Base-by-base conservation (phyloP, 2,113 vertebrate genomes). In the Tricholaema leucomelas region DNA sequence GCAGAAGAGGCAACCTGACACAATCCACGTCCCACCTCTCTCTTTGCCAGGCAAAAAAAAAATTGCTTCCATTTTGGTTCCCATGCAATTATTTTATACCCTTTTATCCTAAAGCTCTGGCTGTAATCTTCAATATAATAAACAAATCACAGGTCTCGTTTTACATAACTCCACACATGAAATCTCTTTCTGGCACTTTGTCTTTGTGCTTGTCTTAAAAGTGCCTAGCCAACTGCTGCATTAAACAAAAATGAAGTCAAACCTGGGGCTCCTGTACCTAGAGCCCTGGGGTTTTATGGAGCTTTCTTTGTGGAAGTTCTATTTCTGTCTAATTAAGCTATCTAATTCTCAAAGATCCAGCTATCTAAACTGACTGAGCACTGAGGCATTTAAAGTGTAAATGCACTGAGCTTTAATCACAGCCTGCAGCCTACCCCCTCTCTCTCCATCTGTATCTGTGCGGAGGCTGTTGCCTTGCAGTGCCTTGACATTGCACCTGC, bases 321-420 rank as follows among this genome's bases (percentile, higher is more conserved):
- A 81, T 92, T 95, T 91, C 85, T 90, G 90, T 88, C 91, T 85
- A 66, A 93, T 88, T 87, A 90, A 94, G 88, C 85, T 88, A 88
- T 86, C 86, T 93, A 91, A 87, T 92, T 91, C 88, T 83, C 70
- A 77, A 55, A 93, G 88, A 87, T 87, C 88, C 92, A 92, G 88
- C 71, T 92, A 81, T 91, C 86, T 91, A 84, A 93, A 93, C 67
- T 60, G 88, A 84, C 75, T 86, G 66, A 59, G 44, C 71, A 84
- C 50, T 63, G 77, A 84, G 88, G 81, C 74, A 82, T 93, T 94
- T 88, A 87, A 86, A 88, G 88, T 69, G 64, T 74, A 87, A 92
- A 88, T 0, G 8, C 77, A 46, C 40, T 21, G 50, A 88, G 46
- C 46, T 87, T 94, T 85, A 93, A 91, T 67, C 72, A 84, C 74